phyloP scores from a whole-genome alignment of 2,888 invertebrate species.

The Sinotaia quadrata region DNA sequence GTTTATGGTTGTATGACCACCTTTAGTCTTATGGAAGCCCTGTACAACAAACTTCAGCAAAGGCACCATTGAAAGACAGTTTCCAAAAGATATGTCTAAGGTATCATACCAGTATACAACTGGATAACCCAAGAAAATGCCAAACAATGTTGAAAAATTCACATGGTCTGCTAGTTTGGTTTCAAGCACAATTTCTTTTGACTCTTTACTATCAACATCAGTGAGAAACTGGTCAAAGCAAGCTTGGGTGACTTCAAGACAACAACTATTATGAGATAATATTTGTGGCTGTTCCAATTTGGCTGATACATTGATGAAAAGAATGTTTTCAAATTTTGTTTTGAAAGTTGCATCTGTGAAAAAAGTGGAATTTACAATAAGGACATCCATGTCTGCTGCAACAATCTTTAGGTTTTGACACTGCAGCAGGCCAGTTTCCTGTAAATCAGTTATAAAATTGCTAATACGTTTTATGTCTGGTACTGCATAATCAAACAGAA shows the following conservation, averaged over 20 bases:
- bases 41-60: slow-evolving; percentile 39
- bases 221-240: neutral
- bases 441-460: slow-evolving; percentile 30
- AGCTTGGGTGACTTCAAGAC: neutral
- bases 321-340: neutral
- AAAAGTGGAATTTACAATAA: slow-evolving; percentile 36
- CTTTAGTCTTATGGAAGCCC: neutral
- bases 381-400: slow-evolving; percentile 39
- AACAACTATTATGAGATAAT: neutral
- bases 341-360: neutral
- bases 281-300: neutral
- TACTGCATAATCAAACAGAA: slow-evolving; percentile 43
- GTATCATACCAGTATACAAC: slow-evolving; percentile 50
- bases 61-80: slow-evolving; percentile 46
- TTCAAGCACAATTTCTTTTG: neutral
- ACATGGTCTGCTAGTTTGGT: neutral
- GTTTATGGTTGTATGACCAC: neutral
- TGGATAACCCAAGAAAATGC: slow-evolving; percentile 52
- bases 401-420: slow-evolving; percentile 35
- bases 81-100: slow-evolving; percentile 26
- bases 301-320: slow-evolving; percentile 37
- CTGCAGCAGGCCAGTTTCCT: slow-evolving; percentile 28
- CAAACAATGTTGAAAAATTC: slow-evolving; percentile 49
- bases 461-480: neutral
- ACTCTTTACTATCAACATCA: too few relatives aligned